Evolutionary conservation across 2,113 vertebrate genomes (phyloP).

Genomic region (Centropus bengalensis): DNA sequence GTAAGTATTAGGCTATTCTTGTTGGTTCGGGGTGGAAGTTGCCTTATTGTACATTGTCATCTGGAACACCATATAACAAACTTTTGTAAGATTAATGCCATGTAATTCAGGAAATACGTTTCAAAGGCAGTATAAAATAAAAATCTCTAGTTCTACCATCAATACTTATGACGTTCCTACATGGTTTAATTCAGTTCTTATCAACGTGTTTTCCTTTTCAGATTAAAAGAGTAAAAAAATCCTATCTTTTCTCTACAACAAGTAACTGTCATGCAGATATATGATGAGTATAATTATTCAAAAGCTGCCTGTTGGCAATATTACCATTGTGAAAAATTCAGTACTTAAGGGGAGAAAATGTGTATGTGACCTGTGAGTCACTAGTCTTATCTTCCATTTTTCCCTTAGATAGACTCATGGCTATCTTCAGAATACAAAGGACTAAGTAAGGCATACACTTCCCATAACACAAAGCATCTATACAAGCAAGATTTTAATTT

Average conservation of each 20-base stretch:
- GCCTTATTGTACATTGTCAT: neutral
- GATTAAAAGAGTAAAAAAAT: neutral
- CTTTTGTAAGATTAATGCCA: neutral
- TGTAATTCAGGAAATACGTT: neutral
- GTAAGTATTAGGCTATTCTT: neutral
- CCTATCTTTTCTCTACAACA: neutral
- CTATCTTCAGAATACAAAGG: neutral
- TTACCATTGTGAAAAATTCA: neutral
- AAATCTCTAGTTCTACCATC: neutral
- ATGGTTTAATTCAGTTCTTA: neutral
- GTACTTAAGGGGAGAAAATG: neutral
- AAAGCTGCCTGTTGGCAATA: neutral
- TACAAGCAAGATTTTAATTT: neutral
- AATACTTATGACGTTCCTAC: neutral
- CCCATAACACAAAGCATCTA: neutral
- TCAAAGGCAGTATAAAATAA: neutral
- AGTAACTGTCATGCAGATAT: neutral
- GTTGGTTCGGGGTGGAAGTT: neutral
- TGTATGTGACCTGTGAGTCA: neutral
- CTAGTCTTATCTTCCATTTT: fast-evolving
- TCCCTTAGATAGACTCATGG: neutral
- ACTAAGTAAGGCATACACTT: neutral
- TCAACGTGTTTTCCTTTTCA: neutral
- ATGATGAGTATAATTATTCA: neutral
- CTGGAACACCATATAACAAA: neutral